Evolutionary conservation across 2,113 vertebrate species (phyloP).

Genomic region (Charadrius vociferus): DNA sequence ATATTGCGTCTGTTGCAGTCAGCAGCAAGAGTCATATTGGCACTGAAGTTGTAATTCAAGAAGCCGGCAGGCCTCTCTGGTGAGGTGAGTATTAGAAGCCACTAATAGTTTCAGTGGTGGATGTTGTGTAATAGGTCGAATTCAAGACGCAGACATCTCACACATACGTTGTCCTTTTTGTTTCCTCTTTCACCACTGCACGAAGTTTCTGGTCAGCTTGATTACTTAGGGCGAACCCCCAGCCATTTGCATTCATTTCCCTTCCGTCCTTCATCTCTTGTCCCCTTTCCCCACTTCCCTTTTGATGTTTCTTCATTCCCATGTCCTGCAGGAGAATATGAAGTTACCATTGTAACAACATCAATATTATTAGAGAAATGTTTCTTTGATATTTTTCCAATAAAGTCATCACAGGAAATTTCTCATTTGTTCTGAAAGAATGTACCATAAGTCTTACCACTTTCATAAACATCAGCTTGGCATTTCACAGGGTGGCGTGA

Average conservation of each 20-base stretch:
- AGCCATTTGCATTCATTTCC: not conserved
- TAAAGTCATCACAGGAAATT: not conserved
- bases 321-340: not conserved
- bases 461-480: not conserved
- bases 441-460: not conserved
- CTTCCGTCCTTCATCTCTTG: not conserved
- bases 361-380: not conserved
- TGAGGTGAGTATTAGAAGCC: not conserved
- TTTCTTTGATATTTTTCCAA: slow-evolving; percentile 17
- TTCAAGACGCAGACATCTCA: not conserved
- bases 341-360: not conserved
- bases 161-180: not conserved
- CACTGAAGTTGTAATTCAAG: not conserved
- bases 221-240: not conserved
- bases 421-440: slow-evolving; percentile 23
- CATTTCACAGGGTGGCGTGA: not conserved
- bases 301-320: not conserved
- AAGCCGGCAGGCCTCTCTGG: not conserved
- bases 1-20: not conserved
- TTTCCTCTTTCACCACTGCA: not conserved
- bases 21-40: not conserved
- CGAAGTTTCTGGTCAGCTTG: not conserved
- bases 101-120: not conserved
- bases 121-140: not conserved
- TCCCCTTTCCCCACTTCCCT: not conserved